Conservation (phyloP, 2,113 vertebrate genomes). For the Cepphus grylle region DNA sequence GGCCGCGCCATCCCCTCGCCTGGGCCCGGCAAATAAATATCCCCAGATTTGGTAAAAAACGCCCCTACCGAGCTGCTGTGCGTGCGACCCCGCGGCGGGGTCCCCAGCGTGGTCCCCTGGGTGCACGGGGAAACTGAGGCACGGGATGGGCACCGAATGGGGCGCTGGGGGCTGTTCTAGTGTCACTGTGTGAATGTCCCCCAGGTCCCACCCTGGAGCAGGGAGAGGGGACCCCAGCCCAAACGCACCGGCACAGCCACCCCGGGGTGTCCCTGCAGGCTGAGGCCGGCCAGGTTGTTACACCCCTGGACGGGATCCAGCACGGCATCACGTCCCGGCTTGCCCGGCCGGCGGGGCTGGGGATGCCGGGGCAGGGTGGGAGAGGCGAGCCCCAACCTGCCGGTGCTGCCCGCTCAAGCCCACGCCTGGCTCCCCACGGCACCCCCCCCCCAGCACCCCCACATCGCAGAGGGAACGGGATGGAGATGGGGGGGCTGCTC, state of each 20-base stretch:
- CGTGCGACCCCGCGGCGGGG: rapidly evolving
- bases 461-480: no score
- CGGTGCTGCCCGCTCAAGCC: neutral
- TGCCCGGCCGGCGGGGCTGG: neutral
- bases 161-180: neutral
- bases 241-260: neutral
- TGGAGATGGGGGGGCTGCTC: neutral
- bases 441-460: neutral
- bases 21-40: neutral
- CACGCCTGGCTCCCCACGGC: neutral
- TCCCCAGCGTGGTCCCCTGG: neutral
- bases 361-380: neutral
- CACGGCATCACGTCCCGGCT: neutral
- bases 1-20: neutral
- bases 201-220: neutral
- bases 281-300: neutral
- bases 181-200: rapidly evolving
- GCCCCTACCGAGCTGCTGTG: rapidly evolving
- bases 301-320: neutral
- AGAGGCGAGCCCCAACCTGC: neutral
- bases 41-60: neutral
- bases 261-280: neutral
- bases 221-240: neutral
- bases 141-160: rapidly evolving
- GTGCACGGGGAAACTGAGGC: neutral